Percentiles rank a stretch among this genome's conserved stretches.
Conservation (phyloP, 2,888 invertebrate species). For the Dryobota labecula region DNA sequence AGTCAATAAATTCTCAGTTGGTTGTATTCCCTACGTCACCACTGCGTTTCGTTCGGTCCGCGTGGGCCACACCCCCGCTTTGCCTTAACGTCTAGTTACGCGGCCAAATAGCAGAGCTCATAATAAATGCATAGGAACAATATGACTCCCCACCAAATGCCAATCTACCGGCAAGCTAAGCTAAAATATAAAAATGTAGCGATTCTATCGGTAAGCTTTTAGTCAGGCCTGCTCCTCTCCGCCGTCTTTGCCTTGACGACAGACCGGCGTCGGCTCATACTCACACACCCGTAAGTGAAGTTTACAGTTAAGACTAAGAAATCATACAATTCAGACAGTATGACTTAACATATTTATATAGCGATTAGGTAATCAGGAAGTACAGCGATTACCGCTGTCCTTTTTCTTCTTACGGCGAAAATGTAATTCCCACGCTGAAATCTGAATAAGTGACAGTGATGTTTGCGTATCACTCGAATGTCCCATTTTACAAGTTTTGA, state of each 20-base stretch:
- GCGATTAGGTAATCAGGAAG: slow-evolving; percentile 4
- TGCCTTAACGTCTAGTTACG: slow-evolving; percentile 28
- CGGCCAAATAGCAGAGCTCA: slow-evolving; percentile 41
- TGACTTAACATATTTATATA: slow-evolving; percentile 2
- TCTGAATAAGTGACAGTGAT: slow-evolving; percentile 10
- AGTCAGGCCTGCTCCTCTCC: slow-evolving; percentile 60
- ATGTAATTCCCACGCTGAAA: background rate
- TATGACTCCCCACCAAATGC: slow-evolving; percentile 55
- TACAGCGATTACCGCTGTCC: background rate
- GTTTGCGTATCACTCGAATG: slow-evolving; percentile 15
- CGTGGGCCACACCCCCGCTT: slow-evolving; percentile 42
- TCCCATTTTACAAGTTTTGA: slow-evolving; percentile 6
- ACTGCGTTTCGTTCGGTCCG: slow-evolving; percentile 5
- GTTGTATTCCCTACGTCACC: slow-evolving; percentile 38
- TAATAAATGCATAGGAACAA: slow-evolving; percentile 58
- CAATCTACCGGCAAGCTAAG: slow-evolving; percentile 38
- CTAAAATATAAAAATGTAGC: slow-evolving; percentile 58
- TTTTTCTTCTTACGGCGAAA: background rate
- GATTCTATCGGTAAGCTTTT: slow-evolving; percentile 52
- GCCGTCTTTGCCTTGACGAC: slow-evolving; percentile 54
- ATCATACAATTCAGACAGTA: slow-evolving; percentile 21
- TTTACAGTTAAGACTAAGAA: slow-evolving; percentile 36
- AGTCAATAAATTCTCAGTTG: slow-evolving; percentile 9
- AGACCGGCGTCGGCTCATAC: slow-evolving; percentile 56
- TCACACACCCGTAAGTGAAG: slow-evolving; percentile 44